Percentiles rank a stretch among this genome's conserved stretches.
Conservation (phyloP, 2,888 invertebrate species). For the Seladonia tumulorum region DNA sequence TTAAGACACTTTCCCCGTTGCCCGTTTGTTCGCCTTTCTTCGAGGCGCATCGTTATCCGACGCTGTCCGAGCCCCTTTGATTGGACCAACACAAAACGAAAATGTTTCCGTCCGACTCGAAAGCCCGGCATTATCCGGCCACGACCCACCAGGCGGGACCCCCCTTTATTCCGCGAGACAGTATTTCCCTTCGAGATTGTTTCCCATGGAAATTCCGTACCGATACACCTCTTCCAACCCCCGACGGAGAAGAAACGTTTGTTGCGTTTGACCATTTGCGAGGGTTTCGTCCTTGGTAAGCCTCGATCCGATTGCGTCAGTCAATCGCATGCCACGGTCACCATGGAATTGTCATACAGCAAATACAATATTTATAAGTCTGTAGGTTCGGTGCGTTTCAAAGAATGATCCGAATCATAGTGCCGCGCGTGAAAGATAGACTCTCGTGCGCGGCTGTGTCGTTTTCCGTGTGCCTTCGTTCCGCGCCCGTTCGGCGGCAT, state of each 20-base stretch:
- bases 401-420: too few relatives aligned
- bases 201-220: slow-evolving; percentile 56
- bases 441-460: too few relatives aligned
- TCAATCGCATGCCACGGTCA: not conserved
- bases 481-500: too few relatives aligned
- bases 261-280: not conserved
- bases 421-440: too few relatives aligned
- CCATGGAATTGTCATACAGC: not conserved
- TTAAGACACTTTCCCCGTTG: slow-evolving; percentile 68
- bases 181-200: slow-evolving; percentile 42
- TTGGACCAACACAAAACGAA: slow-evolving; percentile 62
- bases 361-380: too few relatives aligned
- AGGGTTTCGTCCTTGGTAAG: not conserved
- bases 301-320: not conserved
- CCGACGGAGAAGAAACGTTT: not conserved
- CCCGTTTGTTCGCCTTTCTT: slow-evolving; percentile 19
- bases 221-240: not conserved
- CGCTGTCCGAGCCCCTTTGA: slow-evolving; percentile 50
- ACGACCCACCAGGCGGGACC: not conserved
- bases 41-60: slow-evolving; percentile 41
- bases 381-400: too few relatives aligned
- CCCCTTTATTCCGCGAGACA: not conserved
- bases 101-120: slow-evolving; percentile 67
- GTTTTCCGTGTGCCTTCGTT: too few relatives aligned
- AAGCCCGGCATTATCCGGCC: slow-evolving; percentile 50